Percentiles rank a stretch among this genome's conserved stretches.
phyloP scores from a whole-genome alignment of 2,113 vertebrate genomes.

The Pseudonaja textilis region DNA sequence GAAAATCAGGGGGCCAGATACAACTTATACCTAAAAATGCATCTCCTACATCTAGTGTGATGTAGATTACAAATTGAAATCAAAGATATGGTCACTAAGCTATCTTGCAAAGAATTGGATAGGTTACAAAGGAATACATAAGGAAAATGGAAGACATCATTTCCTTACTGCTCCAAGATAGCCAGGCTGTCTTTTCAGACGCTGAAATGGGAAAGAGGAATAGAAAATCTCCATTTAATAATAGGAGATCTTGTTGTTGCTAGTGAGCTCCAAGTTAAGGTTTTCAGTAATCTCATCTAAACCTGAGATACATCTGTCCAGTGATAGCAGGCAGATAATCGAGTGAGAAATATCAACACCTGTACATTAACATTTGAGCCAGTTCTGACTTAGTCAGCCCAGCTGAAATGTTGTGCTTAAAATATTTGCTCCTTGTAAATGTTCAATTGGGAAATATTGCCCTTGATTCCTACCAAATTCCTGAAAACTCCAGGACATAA shows the following conservation, averaged over 20 bases:
- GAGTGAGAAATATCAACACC: not conserved
- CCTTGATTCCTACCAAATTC: not conserved
- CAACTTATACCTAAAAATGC: no score
- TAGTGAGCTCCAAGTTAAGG: not conserved
- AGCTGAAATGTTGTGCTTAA: not conserved
- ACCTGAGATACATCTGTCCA: not conserved
- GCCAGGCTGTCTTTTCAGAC: not conserved
- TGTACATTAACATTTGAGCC: not conserved
- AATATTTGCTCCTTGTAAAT: not conserved
- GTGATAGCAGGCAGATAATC: not conserved
- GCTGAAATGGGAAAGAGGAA: not conserved
- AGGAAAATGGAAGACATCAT: no score
- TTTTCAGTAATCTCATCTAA: not conserved
- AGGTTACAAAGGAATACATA: no score
- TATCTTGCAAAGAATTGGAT: no score
- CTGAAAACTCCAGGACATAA: not conserved
- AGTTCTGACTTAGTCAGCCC: not conserved
- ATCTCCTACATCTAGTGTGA: no score
- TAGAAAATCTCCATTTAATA: not conserved
- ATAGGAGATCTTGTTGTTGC: not conserved
- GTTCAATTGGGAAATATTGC: not conserved
- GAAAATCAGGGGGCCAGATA: no score
- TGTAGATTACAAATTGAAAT: no score
- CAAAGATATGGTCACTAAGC: no score
- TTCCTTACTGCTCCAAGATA: not conserved